Percentiles rank a stretch among this genome's conserved stretches.
These are phyloP conservation scores for Acrocephalus arundinaceus DNA, from an alignment of 2,113 vertebrate species.

Conservation along the genomic window DNA sequence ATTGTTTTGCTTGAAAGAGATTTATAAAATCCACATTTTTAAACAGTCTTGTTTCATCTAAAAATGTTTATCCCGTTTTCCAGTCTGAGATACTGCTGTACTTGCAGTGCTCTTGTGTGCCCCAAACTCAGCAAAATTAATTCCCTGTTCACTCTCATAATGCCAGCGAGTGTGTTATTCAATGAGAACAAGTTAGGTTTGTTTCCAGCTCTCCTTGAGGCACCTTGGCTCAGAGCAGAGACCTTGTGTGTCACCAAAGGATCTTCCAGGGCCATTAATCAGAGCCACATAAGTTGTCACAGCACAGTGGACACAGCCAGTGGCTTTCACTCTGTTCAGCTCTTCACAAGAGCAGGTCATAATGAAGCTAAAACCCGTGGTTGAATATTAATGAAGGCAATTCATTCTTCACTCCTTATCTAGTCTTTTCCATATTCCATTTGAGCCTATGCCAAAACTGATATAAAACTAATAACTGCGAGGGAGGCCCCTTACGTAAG, in stretches of 20 bases:
- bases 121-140: no score
- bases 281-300: not conserved
- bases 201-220: not conserved
- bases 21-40: not conserved
- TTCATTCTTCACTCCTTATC: not conserved
- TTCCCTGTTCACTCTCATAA: no score
- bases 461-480: not conserved
- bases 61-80: no score
- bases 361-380: not conserved
- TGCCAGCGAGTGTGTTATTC: not conserved
- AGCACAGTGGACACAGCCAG: not conserved
- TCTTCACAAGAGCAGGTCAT: not conserved
- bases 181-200: not conserved
- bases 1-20: not conserved
- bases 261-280: not conserved
- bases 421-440: not conserved
- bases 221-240: not conserved
- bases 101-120: no score
- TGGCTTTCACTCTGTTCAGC: not conserved
- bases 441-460: not conserved
- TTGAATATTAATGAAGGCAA: not conserved
- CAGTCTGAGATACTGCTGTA: no score
- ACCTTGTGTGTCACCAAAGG: not conserved
- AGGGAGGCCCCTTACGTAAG: not conserved
- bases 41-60: no score